Conservation (phyloP, 2,113 vertebrate species). For the Boleophthalmus pectinirostris region DNA sequence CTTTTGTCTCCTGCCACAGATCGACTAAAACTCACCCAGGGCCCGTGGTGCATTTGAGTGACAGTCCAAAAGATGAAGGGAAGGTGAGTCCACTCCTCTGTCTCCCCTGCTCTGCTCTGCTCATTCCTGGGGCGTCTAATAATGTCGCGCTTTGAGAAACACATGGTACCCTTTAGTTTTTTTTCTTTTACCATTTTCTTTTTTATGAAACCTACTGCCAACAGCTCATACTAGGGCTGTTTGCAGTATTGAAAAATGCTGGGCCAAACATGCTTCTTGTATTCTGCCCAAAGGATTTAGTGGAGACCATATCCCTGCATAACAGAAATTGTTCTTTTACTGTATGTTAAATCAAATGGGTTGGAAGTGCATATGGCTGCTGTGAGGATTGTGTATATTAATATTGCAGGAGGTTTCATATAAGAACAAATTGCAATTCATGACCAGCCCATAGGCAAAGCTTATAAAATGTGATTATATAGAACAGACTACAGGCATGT, state of each 20-base stretch:
- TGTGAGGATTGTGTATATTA: not conserved
- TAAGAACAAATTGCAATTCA: conserved; percentile 4
- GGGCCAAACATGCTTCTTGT: not conserved
- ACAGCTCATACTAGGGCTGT: not conserved
- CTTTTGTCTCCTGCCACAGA: conserved; percentile 71
- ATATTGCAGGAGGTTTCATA: conserved; percentile 8
- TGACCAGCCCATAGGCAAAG: not conserved
- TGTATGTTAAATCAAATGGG: not conserved
- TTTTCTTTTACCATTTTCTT: conserved; percentile 3
- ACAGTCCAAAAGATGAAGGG: conserved; percentile 96
- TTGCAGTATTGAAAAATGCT: not conserved
- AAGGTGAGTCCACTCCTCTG: conserved; percentile 83
- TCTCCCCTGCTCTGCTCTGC: conserved; percentile 5
- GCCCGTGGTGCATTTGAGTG: conserved; percentile 96
- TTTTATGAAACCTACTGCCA: not conserved
- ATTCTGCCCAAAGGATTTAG: conserved; percentile 2
- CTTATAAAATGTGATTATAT: conserved; percentile 1
- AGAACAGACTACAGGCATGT: not conserved
- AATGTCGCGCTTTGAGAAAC: not conserved
- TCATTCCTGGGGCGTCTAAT: not conserved
- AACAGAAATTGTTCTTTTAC: conserved; percentile 5
- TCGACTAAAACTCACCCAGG: conserved; percentile 97
- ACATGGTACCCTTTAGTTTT: conserved; percentile 9
- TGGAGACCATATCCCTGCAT: not conserved
- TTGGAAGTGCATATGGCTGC: not conserved